Evolutionary conservation across 2,113 vertebrate species (phyloP).

Genomic region (Sinosuthora webbiana): DNA sequence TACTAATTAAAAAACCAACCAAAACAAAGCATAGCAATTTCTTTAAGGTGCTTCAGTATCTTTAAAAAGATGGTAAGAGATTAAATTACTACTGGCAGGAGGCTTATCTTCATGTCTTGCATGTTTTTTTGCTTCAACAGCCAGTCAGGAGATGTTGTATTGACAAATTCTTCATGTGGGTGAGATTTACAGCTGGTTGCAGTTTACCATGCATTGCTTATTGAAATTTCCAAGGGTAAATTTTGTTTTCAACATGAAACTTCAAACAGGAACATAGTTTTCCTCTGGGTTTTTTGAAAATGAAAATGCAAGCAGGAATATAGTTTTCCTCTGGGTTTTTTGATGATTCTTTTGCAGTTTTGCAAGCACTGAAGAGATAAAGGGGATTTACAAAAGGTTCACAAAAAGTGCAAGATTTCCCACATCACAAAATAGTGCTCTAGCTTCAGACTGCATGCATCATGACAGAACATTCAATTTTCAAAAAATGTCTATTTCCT

Average conservation of each 20-base stretch:
- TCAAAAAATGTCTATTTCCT: neutral
- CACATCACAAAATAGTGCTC: neutral
- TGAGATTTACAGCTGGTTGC: neutral
- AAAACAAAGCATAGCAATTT: neutral
- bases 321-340: neutral
- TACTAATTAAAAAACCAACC: neutral
- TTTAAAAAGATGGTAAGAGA: neutral
- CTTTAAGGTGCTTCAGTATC: neutral
- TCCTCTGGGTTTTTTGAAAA: no score
- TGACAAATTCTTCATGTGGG: neutral
- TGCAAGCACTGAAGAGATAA: neutral
- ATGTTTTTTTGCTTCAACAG: neutral
- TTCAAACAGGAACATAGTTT: neutral
- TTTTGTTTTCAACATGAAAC: neutral
- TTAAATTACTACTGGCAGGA: neutral
- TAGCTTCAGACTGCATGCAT: neutral
- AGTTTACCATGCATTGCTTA: neutral
- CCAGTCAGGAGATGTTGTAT: fast-evolving
- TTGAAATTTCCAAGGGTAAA: neutral
- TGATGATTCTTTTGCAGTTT: neutral
- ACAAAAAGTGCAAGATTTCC: neutral
- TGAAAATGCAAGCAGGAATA: neutral
- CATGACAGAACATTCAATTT: neutral
- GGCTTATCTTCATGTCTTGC: neutral
- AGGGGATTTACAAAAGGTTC: neutral